phyloP scores from a whole-genome alignment of 2,113 vertebrate species.

The Hippocampus comes region DNA sequence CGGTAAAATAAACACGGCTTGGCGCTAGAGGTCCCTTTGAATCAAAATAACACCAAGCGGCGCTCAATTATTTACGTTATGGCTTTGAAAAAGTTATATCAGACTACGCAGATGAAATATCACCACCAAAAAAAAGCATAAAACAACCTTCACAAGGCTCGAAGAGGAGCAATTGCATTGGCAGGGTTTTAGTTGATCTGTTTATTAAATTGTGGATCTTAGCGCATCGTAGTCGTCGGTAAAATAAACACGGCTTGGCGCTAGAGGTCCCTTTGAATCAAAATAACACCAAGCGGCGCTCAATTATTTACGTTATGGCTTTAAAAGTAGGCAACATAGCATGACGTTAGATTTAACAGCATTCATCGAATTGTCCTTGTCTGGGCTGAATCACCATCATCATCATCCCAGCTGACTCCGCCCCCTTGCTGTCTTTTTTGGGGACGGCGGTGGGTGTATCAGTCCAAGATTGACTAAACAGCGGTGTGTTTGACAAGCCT shows the following conservation, averaged over 20 bases:
- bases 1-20: not conserved
- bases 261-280: not conserved
- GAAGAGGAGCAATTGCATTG: too few relatives aligned
- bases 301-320: not conserved
- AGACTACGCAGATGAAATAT: too few relatives aligned
- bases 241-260: not conserved
- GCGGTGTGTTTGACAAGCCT: conserved; percentile 60
- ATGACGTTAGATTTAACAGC: not conserved
- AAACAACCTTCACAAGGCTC: too few relatives aligned
- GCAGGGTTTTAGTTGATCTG: not conserved
- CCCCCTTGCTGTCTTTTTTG: not conserved
- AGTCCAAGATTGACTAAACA: conserved; percentile 50
- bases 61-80: not conserved
- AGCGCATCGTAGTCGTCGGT: not conserved
- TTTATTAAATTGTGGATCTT: not conserved
- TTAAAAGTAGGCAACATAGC: not conserved
- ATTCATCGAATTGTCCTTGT: not conserved
- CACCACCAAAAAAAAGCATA: too few relatives aligned
- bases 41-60: not conserved
- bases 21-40: not conserved
- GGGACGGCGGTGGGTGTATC: conserved; percentile 8
- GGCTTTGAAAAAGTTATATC: not conserved
- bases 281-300: not conserved
- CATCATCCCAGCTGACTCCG: not conserved
- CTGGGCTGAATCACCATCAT: not conserved